Conservation (phyloP, 2,797 vertebrate species). For the Squalus acanthias region DNA sequence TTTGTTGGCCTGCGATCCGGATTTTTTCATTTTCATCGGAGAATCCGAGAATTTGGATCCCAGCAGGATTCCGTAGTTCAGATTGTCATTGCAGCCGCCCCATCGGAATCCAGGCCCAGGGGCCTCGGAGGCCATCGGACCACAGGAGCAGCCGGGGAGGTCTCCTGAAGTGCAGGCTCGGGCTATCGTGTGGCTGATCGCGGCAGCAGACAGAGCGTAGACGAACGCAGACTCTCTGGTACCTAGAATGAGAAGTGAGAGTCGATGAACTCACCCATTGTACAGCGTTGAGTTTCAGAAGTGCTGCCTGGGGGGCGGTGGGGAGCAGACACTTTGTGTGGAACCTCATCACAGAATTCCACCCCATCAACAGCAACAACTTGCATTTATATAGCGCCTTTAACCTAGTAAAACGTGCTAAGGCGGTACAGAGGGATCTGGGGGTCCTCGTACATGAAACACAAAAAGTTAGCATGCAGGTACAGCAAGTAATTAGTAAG, state of each 20-base stretch:
- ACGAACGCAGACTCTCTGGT: constrained; percentile 93
- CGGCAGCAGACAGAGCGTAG: constrained; percentile 87
- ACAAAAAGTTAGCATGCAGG: no score
- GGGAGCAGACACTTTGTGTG: neutral
- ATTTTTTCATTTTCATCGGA: constrained; percentile 95
- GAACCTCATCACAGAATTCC: neutral
- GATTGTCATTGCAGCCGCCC: constrained; percentile 97
- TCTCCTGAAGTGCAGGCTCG: constrained; percentile 91
- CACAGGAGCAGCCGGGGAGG: constrained; percentile 86
- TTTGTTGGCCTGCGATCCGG: constrained; percentile 91
- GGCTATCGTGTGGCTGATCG: constrained; percentile 94
- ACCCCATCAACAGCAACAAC: neutral
- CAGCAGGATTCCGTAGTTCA: constrained; percentile 92
- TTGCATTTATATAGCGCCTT: neutral
- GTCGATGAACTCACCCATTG: neutral
- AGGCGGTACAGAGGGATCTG: neutral
- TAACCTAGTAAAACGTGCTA: neutral
- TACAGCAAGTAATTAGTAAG: no score
- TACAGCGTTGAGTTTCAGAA: neutral
- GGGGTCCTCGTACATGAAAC: no score
- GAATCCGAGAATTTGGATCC: constrained; percentile 97
- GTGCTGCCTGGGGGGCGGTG: neutral
- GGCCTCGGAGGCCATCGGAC: constrained; percentile 84
- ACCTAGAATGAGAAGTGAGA: constrained; percentile 58
- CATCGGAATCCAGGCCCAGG: constrained; percentile 94